Base-by-base conservation (phyloP, 2,888 invertebrate species). In the Hedychridium roseum region DNA sequence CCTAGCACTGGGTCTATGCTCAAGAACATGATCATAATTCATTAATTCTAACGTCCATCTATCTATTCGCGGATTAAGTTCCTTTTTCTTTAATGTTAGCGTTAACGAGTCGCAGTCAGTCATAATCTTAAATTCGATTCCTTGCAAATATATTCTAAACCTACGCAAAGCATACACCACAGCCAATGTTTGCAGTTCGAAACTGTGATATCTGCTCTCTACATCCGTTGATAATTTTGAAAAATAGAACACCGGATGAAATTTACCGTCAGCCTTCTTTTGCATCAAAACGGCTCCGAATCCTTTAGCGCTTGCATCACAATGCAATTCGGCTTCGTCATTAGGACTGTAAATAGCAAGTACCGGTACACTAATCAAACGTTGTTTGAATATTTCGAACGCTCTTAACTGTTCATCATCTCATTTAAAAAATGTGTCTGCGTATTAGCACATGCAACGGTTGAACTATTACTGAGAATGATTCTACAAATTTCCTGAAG, bases 241-340 rank as follows among this genome's bases (percentile, higher is more conserved):
- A 59, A 69, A 73, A 50, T 68, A 72, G 39, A 70, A 72, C 0
- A 75, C 44, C 0, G 70, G 72, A 18, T 74, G 68, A 26, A 70
- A 55, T 31, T 54, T 49, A 4, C 34, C 28, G 50, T 70, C 62
- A 2, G 37, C 9, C 34, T 73, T 66, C 28, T 50, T 57, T 45
- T 76, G 76, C 35, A 75, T 15, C 14, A 74, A 43, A 4, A 74
- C 64, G 0, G 66, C 64, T 0, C 73, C 73, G 44, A 61, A 73
- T 1, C 74, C 75, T 2, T 54, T 9, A 0, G 59, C 32, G 45
- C 70, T 71, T 0, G 71, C 76, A 51, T 77, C 74, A 21, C 69
- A 73, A 48, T 77, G 74, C 23, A 74, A 43, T 44, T 77, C 71
- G 3, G 74, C 76, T 20, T 68, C 60, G 16, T 57, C 53, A 4